phyloP scores from a whole-genome alignment of 2,888 invertebrate genomes.

The Cryptocheilus praepositus region DNA sequence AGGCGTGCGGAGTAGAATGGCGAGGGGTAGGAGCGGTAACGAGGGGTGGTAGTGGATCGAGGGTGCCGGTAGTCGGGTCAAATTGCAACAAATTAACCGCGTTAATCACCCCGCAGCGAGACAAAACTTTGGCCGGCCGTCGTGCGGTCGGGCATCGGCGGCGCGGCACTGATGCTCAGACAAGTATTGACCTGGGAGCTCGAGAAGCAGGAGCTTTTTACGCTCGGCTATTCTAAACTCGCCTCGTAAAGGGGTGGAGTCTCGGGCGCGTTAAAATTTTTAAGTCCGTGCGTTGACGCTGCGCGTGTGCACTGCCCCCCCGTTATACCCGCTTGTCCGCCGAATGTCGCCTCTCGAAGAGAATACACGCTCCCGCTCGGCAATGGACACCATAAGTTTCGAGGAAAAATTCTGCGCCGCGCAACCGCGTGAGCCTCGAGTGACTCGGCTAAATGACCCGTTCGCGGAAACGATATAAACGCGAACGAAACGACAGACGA shows the following conservation, averaged over 20 bases:
- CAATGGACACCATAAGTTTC: too few species aligned
- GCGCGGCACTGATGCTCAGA: slow-evolving; percentile 26
- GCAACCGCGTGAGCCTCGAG: too few species aligned
- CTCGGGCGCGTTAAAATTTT: slow-evolving; percentile 37
- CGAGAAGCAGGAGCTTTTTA: slow-evolving; percentile 37
- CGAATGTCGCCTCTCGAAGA: slow-evolving; percentile 8
- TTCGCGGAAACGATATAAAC: too few species aligned
- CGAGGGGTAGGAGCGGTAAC: slow-evolving; percentile 9
- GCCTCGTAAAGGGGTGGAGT: slow-evolving; percentile 3
- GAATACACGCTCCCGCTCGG: too few species aligned
- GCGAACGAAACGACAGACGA: too few species aligned
- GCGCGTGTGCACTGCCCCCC: background rate
- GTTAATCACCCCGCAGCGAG: slow-evolving; percentile 64
- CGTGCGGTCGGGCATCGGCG: slow-evolving; percentile 20
- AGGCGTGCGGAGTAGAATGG: background rate
- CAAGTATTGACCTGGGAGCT: slow-evolving; percentile 43
- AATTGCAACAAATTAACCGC: slow-evolving; percentile 71
- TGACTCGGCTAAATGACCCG: too few species aligned
- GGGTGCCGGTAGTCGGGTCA: slow-evolving; percentile 55
- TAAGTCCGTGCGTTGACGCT: slow-evolving; percentile 24
- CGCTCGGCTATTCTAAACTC: slow-evolving; percentile 35
- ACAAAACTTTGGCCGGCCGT: slow-evolving; percentile 56
- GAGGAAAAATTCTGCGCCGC: too few species aligned
- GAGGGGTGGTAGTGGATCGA: slow-evolving; percentile 30
- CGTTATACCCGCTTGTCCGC: slow-evolving; percentile 10